These are phyloP conservation scores for Ostrea edulis DNA, from an alignment of 1,140 invertebrate species.

Conservation along the genomic window DNA sequence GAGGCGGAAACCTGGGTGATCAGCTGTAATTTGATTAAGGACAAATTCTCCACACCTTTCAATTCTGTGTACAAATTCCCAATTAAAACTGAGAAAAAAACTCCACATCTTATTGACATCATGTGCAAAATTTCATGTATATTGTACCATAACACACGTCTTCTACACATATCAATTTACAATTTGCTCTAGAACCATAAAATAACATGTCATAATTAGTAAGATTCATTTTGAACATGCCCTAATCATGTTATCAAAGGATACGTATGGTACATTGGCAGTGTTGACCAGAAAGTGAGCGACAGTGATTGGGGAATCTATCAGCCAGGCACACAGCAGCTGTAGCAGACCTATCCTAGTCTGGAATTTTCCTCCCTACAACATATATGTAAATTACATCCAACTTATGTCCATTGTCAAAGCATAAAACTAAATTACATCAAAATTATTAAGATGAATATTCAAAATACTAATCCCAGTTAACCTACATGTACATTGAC, in stretches of 20 bases:
- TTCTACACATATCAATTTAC: too few species aligned
- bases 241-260: slow-evolving; percentile 63
- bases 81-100: too few species aligned
- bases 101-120: too few species aligned
- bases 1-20: slow-evolving; percentile 79
- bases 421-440: not conserved
- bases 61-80: not conserved
- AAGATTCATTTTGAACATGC: too few species aligned
- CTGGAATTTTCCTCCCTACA: slow-evolving; percentile 89
- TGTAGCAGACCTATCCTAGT: slow-evolving; percentile 95
- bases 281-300: slow-evolving; percentile 90
- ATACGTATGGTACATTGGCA: slow-evolving; percentile 90
- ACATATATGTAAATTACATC: slow-evolving; percentile 29
- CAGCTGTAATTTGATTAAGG: slow-evolving; percentile 65
- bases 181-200: too few species aligned
- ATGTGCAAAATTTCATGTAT: too few species aligned
- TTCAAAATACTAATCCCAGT: not conserved
- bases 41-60: not conserved
- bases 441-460: not conserved
- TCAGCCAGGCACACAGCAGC: slow-evolving; percentile 93
- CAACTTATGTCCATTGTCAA: not conserved
- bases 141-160: too few species aligned
- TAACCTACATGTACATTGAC: too few species aligned
- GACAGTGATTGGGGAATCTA: slow-evolving; percentile 91
- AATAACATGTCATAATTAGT: too few species aligned